These are phyloP conservation scores for Trichacis sp. DNA, from an alignment of 2,888 invertebrate genomes.

Conservation along the genomic window DNA sequence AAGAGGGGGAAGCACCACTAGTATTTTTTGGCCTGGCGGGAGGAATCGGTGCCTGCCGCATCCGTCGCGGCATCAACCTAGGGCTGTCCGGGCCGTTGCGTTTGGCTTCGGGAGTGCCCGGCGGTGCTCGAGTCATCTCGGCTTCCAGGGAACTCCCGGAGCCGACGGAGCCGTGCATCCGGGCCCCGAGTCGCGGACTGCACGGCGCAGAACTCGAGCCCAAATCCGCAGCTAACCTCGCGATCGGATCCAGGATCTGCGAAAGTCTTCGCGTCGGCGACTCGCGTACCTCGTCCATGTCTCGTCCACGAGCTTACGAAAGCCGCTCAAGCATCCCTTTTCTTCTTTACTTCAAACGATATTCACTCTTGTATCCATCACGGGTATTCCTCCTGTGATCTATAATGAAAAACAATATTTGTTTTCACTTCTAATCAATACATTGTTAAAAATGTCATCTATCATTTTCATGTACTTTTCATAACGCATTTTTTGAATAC, in stretches of 20 bases:
- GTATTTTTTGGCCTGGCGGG: conserved; percentile 68
- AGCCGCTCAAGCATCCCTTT: not conserved
- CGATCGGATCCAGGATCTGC: conserved; percentile 85
- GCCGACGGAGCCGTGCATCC: conserved; percentile 37
- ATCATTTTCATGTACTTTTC: no score
- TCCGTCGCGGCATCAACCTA: conserved; percentile 74
- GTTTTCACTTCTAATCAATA: no score
- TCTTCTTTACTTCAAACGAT: not conserved
- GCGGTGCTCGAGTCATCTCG: conserved; percentile 32
- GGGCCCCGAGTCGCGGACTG: conserved; percentile 62
- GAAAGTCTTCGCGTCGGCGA: conserved; percentile 80
- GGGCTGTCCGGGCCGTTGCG: conserved; percentile 78
- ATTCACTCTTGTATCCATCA: no score
- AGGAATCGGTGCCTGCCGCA: conserved; percentile 68
- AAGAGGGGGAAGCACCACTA: conserved; percentile 36
- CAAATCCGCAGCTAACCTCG: conserved; percentile 74
- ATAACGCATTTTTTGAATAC: no score
- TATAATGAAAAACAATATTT: no score
- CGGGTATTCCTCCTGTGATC: not conserved
- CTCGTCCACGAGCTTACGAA: conserved; percentile 5
- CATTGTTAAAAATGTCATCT: no score
- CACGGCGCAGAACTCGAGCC: conserved; percentile 72
- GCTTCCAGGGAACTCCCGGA: conserved; percentile 60
- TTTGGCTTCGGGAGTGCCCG: conserved; percentile 32
- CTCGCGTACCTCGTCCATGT: conserved; percentile 65